Conservation (phyloP, 2,888 invertebrate genomes). For the Poecilus cupreus region DNA sequence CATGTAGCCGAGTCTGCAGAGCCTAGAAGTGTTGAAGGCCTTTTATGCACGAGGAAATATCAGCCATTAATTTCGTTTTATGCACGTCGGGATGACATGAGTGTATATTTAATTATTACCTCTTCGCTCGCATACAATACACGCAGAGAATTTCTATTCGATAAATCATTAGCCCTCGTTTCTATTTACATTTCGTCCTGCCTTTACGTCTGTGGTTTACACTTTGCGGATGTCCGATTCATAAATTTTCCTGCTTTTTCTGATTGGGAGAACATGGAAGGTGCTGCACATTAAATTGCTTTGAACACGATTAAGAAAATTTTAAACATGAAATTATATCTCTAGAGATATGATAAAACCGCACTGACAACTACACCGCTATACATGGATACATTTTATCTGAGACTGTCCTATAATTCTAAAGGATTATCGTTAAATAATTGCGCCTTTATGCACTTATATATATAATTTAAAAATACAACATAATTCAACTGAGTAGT, state of each 20-base stretch:
- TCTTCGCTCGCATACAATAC: slow-evolving; percentile 47
- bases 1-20: slow-evolving; percentile 16
- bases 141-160: slow-evolving; percentile 49
- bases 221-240: slow-evolving; percentile 45
- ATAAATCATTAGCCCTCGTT: slow-evolving; percentile 54
- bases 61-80: slow-evolving; percentile 55
- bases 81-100: slow-evolving; percentile 50
- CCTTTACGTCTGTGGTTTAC: neutral
- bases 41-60: slow-evolving; percentile 57
- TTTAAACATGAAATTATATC: slow-evolving; percentile 42
- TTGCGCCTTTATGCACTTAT: neutral
- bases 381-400: slow-evolving; percentile 20
- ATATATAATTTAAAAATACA: too few species aligned
- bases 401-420: slow-evolving; percentile 1
- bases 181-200: slow-evolving; percentile 40
- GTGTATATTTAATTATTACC: slow-evolving; percentile 56
- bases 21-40: slow-evolving; percentile 50
- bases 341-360: slow-evolving; percentile 31
- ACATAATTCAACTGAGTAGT: too few species aligned
- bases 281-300: slow-evolving; percentile 31
- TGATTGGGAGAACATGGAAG: slow-evolving; percentile 9
- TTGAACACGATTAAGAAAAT: slow-evolving; percentile 42
- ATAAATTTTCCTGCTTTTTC: slow-evolving; percentile 35
- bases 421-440: slow-evolving; percentile 8
- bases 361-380: slow-evolving; percentile 25